Evolutionary conservation across 2,797 vertebrate species (phyloP).

Genomic region (Sebastes hubbsi): DNA sequence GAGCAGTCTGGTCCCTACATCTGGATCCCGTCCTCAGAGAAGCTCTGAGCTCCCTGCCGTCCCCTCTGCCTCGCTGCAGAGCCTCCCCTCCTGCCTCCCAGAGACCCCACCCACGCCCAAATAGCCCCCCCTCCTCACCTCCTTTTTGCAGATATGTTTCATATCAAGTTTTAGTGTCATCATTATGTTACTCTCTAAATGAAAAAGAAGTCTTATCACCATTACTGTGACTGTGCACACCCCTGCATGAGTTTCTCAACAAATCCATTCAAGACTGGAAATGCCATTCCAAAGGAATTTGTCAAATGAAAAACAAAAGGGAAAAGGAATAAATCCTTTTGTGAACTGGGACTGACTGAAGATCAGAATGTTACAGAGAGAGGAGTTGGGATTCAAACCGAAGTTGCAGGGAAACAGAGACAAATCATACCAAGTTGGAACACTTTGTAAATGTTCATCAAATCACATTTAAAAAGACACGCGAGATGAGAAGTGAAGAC

Average conservation of each 20-base stretch:
- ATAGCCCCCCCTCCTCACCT: conserved; percentile 83
- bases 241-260: conserved; percentile 99
- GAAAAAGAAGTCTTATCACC: conserved; percentile 92
- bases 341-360: conserved; percentile 78
- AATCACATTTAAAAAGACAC: conserved; percentile 80
- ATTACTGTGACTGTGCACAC: conserved; percentile 95
- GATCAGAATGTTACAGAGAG: conserved; percentile 77
- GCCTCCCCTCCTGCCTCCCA: conserved; percentile 73
- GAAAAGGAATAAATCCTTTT: conserved; percentile 73
- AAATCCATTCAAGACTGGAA: conserved; percentile 93
- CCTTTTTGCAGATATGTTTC: conserved; percentile 97
- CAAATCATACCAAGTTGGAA: conserved; percentile 77
- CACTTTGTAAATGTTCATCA: conserved; percentile 85
- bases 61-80: conserved; percentile 65
- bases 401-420: conserved; percentile 76
- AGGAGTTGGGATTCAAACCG: conserved; percentile 67
- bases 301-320: conserved; percentile 80
- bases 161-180: conserved; percentile 99
- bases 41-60: conserved; percentile 91
- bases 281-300: conserved; percentile 85
- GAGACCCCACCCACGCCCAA: conserved; percentile 89
- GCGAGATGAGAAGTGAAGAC: conserved; percentile 76
- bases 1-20: conserved; percentile 99
- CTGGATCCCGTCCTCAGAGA: conserved; percentile 98
- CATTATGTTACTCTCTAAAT: conserved; percentile 91